Evolutionary conservation across 1,140 invertebrate species (phyloP), one percentile per base, ranked within the genome.

Genomic region (Diorhabda carinulata): DNA sequence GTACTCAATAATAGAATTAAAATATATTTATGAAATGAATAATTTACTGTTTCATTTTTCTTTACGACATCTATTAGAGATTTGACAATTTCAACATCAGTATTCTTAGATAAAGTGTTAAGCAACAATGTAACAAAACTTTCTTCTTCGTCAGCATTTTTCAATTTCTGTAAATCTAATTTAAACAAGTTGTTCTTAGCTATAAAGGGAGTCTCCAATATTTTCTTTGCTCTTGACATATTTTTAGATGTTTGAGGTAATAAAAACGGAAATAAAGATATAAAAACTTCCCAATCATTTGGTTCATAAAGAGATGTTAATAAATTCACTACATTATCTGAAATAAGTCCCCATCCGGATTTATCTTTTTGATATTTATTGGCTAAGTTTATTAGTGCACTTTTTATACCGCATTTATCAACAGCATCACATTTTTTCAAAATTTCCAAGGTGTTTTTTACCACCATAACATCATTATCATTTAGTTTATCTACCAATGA

Each of bases 211-310:
- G 66, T 68, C 9, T 67, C 42, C 4, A 87, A 72, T 52, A 89
- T 82, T 67, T 84, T 74, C 73, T 83, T 81, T 2, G 85, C 79
- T 3, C 84, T 73, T 43, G 79, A 56, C 10, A 85, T 79, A 64
- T 84, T 82, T 47, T 82, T 75, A n/a, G 84, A 73, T 65, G 81
- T 76, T 63, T 76, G 78, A 5, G 87, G 87, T 74, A 89, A 87
- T 25, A 90, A 72, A 73, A 85, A 86, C 10, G 88, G 87, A 60
- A 88, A 73, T 9, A 87, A 72, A 2, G 83, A 80, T 43, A 89
- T 74, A 57, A 85, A 74, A 8, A 76, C 65, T 8, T 78, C 65
- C 65, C 72, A 75, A 70, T 78, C 72, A 56, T 73, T 66, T 43
- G 52, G 5, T 59, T 61, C 52, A n/a, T 58, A 43, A 10, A n/a